Evolutionary conservation across 2,797 vertebrate genomes (phyloP).

Genomic region (Fistularia tabacaria): DNA sequence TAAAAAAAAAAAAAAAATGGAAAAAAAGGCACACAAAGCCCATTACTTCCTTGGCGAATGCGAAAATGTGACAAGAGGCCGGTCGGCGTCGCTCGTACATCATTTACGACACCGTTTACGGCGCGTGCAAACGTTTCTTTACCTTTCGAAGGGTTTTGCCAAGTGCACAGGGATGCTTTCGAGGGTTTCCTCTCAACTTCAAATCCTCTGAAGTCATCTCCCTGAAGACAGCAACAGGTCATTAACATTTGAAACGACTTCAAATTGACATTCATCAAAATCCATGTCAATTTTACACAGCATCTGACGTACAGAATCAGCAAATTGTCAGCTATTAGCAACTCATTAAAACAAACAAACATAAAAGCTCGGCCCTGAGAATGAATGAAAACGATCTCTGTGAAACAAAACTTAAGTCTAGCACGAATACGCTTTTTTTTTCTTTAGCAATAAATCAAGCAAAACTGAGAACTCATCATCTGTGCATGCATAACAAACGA

Average conservation of each 20-base stretch:
- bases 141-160: constrained; percentile 80
- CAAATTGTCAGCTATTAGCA: too few species aligned
- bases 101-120: constrained; percentile 1
- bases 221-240: constrained; percentile 59
- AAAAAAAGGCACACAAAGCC: not conserved
- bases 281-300: not conserved
- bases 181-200: constrained; percentile 76
- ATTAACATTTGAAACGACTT: constrained; percentile 22
- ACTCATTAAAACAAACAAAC: too few species aligned
- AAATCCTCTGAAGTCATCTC: constrained; percentile 87
- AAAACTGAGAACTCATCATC: too few species aligned
- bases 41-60: not conserved
- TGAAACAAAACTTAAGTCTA: too few species aligned
- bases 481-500: too few species aligned
- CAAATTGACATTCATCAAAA: constrained; percentile 7
- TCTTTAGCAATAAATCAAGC: too few species aligned
- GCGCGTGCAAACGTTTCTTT: constrained; percentile 39
- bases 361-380: too few species aligned
- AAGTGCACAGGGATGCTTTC: constrained; percentile 67
- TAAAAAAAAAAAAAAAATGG: constrained; percentile 18
- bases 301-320: too few species aligned
- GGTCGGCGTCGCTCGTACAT: not conserved
- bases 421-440: too few species aligned
- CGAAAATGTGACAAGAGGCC: not conserved
- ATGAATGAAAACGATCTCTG: too few species aligned